phyloP scores from a whole-genome alignment of 2,797 vertebrate genomes.

The Hippopotamyrus pictus region DNA sequence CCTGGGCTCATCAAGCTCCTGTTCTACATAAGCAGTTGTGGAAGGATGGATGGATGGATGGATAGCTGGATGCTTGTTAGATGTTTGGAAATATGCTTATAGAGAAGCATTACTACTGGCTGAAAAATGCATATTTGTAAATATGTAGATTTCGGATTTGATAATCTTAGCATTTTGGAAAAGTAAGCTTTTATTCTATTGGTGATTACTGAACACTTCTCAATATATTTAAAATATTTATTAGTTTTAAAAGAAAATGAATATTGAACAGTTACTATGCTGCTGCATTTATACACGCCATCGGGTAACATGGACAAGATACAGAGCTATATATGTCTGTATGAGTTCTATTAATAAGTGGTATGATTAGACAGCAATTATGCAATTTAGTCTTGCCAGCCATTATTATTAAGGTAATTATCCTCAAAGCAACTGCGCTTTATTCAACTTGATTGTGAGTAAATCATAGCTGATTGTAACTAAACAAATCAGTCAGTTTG shows the following conservation, averaged over 20 bases:
- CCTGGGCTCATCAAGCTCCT: not conserved
- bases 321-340: not conserved
- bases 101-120: not conserved
- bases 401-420: constrained; percentile 8
- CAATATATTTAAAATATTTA: not conserved
- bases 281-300: not conserved
- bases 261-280: not conserved
- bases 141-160: not conserved
- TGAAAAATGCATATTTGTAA: not conserved
- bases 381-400: not conserved
- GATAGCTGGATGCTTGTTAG: not conserved
- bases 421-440: not conserved
- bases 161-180: not conserved
- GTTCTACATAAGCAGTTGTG: not conserved
- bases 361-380: not conserved
- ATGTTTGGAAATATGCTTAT: not conserved
- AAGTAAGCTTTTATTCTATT: not conserved
- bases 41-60: not conserved
- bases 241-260: not conserved
- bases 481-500: not conserved
- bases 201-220: not conserved
- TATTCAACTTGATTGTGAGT: not conserved
- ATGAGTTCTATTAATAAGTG: constrained; percentile 5
- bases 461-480: not conserved
- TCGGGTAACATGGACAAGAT: not conserved